Conservation (phyloP, 2,113 vertebrate species). For the Hemichromis elongatus region DNA sequence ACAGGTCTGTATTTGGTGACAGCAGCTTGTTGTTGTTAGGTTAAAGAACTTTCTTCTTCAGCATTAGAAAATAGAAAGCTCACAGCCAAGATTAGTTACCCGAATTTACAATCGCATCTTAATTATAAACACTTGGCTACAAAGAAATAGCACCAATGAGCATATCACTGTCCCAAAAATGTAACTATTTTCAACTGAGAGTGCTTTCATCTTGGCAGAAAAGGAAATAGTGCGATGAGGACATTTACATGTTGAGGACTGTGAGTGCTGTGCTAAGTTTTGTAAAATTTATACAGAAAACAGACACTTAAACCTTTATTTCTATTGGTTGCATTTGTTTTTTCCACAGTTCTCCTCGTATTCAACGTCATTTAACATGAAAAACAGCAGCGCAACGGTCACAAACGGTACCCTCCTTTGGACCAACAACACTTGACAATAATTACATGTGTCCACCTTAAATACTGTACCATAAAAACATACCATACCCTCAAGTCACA, state of each 20-base stretch:
- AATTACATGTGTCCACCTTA: neutral
- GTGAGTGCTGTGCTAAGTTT: neutral
- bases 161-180: neutral
- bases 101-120: fast-evolving
- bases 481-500: neutral
- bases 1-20: neutral
- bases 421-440: neutral
- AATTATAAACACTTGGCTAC: neutral
- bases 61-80: neutral
- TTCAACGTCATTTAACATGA: neutral
- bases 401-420: neutral
- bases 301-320: neutral
- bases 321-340: neutral
- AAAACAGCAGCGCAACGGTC: neutral
- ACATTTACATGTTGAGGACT: neutral
- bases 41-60: neutral
- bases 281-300: neutral
- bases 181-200: neutral
- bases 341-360: neutral
- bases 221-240: neutral
- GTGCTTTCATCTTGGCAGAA: neutral
- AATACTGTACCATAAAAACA: neutral
- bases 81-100: neutral
- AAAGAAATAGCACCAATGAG: neutral
- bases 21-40: neutral